phyloP scores from a whole-genome alignment of 2,888 invertebrate genomes.

The Morpho achilles region DNA sequence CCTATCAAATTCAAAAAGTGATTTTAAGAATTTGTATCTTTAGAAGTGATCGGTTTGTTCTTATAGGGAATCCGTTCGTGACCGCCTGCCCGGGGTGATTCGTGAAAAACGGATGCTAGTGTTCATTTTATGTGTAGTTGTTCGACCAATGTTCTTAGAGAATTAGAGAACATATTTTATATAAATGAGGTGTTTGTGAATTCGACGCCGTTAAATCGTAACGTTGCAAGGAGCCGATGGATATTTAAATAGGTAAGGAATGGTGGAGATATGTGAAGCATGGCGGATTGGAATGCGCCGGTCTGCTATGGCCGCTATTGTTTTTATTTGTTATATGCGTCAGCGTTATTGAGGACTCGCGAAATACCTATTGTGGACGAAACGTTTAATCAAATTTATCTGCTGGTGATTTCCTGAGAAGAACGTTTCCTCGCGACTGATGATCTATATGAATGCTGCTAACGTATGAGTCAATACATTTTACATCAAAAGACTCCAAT shows the following conservation, averaged over 20 bases:
- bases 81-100: constrained; percentile 40
- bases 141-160: constrained; percentile 14
- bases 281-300: constrained; percentile 44
- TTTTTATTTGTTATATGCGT: constrained; percentile 25
- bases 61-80: constrained; percentile 21
- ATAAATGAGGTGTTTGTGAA: constrained; percentile 20
- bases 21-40: constrained; percentile 7
- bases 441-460: too few species aligned
- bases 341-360: not conserved
- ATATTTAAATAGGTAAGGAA: constrained; percentile 57
- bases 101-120: constrained; percentile 39
- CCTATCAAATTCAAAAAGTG: constrained; percentile 5
- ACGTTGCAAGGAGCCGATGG: constrained; percentile 43
- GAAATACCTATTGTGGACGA: not conserved
- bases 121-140: constrained; percentile 20
- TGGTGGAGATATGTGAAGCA: constrained; percentile 31
- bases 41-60: constrained; percentile 29
- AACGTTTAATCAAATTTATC: too few species aligned
- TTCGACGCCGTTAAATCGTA: constrained; percentile 15
- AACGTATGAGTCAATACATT: too few species aligned
- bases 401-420: too few species aligned
- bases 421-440: too few species aligned
- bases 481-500: too few species aligned
- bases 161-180: constrained; percentile 1
- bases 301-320: constrained; percentile 35